Evolutionary conservation across 2,797 vertebrate species (phyloP).

Genomic region (Gallinago stenura): DNA sequence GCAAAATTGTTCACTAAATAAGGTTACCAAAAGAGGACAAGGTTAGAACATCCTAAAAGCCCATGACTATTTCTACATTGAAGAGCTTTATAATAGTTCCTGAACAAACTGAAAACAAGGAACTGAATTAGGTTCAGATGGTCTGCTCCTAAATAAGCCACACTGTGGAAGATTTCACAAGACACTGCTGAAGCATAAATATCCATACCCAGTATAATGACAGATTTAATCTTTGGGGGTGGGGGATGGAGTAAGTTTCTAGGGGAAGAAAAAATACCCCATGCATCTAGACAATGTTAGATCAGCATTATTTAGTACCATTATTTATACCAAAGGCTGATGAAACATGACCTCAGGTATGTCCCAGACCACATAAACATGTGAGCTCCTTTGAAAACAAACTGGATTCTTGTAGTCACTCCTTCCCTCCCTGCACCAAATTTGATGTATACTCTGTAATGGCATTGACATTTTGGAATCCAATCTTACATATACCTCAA

Average conservation of each 20-base stretch:
- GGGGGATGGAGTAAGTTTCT: background rate
- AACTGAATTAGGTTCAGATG: conserved; percentile 21
- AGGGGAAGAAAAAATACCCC: fast-evolving
- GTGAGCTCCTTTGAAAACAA: background rate
- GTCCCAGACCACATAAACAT: background rate
- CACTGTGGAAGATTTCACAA: conserved; percentile 7
- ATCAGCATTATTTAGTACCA: background rate
- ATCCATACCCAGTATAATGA: background rate
- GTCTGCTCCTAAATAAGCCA: conserved; percentile 5
- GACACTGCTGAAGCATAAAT: background rate
- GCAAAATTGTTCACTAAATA: background rate
- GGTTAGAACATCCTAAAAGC: background rate
- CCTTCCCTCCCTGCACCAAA: background rate
- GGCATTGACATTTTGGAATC: background rate
- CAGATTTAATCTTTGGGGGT: background rate
- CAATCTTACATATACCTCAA: background rate
- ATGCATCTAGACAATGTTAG: background rate
- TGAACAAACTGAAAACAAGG: conserved; percentile 28
- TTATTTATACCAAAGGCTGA: background rate
- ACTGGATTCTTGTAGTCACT: background rate
- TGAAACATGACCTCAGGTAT: background rate
- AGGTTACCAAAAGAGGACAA: background rate
- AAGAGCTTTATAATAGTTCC: conserved; percentile 1
- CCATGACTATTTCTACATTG: background rate
- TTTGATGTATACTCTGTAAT: background rate